Conservation (phyloP, 2,797 vertebrate genomes). For the Benthosema pterotum region DNA sequence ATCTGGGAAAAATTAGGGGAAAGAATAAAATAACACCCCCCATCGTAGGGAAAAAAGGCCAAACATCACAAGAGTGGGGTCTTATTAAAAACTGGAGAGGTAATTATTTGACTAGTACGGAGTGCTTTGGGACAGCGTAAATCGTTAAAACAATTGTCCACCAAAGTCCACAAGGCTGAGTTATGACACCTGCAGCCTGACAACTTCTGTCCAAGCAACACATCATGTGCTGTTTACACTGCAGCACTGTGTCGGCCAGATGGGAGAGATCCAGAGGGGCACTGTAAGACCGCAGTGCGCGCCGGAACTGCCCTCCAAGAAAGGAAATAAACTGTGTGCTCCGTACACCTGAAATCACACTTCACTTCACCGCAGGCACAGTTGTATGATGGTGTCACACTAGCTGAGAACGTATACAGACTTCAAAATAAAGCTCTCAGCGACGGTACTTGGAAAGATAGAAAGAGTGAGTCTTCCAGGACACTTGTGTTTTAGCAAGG, state of each 20-base stretch:
- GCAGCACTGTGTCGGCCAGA: constrained; percentile 32
- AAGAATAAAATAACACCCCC: constrained; percentile 52
- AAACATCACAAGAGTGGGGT: constrained; percentile 36
- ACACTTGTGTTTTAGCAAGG: not conserved
- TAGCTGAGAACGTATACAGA: not conserved
- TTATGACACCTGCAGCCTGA: constrained; percentile 65
- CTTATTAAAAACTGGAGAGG: constrained; percentile 34
- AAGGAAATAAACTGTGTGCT: constrained; percentile 56
- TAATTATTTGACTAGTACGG: constrained; percentile 37
- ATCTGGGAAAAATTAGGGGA: constrained; percentile 36
- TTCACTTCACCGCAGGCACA: constrained; percentile 16
- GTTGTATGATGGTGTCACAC: constrained; percentile 32
- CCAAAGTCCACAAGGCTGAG: constrained; percentile 60
- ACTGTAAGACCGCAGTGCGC: constrained; percentile 31
- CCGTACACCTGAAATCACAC: constrained; percentile 69
- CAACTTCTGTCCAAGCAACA: constrained; percentile 59
- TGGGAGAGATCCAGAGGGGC: constrained; percentile 37
- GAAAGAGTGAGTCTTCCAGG: not conserved
- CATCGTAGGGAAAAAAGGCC: constrained; percentile 12
- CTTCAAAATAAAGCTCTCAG: not conserved
- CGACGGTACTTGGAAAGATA: not conserved
- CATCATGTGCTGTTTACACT: constrained; percentile 64
- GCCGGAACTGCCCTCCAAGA: constrained; percentile 24
- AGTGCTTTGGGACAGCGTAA: constrained; percentile 43
- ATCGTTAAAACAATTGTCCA: constrained; percentile 60